phyloP scores from a whole-genome alignment of 2,113 vertebrate species.

The Hymenochirus boettgeri region DNA sequence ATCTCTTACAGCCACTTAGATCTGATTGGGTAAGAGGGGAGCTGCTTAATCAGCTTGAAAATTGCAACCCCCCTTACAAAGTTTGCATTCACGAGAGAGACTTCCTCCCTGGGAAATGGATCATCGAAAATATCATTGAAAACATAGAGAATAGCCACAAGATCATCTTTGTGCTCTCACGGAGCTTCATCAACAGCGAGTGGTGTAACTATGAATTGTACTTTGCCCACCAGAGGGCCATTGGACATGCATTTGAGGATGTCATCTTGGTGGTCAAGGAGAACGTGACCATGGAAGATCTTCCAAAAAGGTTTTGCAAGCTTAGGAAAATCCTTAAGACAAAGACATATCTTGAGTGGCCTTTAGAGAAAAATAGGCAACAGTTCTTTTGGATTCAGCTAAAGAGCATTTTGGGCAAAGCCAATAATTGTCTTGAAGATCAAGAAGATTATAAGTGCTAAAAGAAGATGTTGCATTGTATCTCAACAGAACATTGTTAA shows the following conservation, averaged over 20 bases:
- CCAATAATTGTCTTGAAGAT: no score
- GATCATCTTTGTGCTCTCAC: conserved; percentile 76
- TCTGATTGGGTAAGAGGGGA: conserved; percentile 70
- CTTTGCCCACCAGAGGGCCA: conserved; percentile 77
- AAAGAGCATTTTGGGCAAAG: conserved; percentile 65
- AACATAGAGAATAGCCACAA: conserved; percentile 78
- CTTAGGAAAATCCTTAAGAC: conserved; percentile 72
- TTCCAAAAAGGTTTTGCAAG: conserved; percentile 74
- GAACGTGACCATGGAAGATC: conserved; percentile 58
- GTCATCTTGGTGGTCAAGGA: conserved; percentile 76
- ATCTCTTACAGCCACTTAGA: conserved; percentile 77
- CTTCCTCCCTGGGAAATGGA: conserved; percentile 78
- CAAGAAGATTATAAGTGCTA: no score
- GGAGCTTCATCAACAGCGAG: conserved; percentile 75
- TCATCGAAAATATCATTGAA: conserved; percentile 84
- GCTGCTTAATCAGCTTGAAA: conserved; percentile 67
- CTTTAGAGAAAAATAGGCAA: conserved; percentile 60
- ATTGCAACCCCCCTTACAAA: conserved; percentile 60
- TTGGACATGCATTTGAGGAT: conserved; percentile 67
- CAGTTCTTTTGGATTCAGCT: conserved; percentile 78
- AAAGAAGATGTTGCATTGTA: no score
- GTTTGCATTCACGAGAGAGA: conserved; percentile 81
- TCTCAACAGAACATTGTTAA: no score
- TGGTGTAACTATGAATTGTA: conserved; percentile 87
- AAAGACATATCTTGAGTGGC: conserved; percentile 82